phyloP scores from a whole-genome alignment of 2,888 invertebrate species.

The Drosophila atroscutellata region DNA sequence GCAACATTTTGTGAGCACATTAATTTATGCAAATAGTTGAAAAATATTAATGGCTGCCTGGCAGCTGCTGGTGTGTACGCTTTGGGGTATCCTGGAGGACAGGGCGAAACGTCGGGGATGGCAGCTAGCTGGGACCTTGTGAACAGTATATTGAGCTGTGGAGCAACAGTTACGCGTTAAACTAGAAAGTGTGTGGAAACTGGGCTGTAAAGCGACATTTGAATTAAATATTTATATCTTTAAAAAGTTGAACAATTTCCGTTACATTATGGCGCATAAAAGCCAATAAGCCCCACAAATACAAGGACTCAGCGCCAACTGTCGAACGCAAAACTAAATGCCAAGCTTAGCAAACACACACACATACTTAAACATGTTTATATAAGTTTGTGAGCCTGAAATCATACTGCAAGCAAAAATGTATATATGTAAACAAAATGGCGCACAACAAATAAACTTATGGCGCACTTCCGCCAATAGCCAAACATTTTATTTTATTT shows the following conservation, averaged over 20 bases:
- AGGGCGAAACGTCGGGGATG: background rate
- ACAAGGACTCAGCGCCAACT: constrained; percentile 38
- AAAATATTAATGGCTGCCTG: constrained; percentile 74
- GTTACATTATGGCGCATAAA: constrained; percentile 74
- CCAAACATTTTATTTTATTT: constrained; percentile 78
- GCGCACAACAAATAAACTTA: constrained; percentile 76
- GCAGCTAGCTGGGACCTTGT: background rate
- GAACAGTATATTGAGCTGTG: constrained; percentile 47
- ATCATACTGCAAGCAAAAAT: constrained; percentile 44
- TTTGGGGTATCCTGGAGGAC: background rate
- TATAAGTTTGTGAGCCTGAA: constrained; percentile 19
- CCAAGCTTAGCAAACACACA: constrained; percentile 8
- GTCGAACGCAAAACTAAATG: constrained; percentile 48
- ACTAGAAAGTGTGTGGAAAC: background rate
- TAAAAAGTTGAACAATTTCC: constrained; percentile 76
- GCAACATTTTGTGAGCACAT: constrained; percentile 75
- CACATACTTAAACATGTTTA: background rate
- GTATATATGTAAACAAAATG: constrained; percentile 61
- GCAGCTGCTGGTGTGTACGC: constrained; percentile 53
- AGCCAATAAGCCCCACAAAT: constrained; percentile 66
- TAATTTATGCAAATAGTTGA: constrained; percentile 80
- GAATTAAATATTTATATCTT: constrained; percentile 75
- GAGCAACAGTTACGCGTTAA: constrained; percentile 36
- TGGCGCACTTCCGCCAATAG: constrained; percentile 78
- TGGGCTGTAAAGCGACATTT: constrained; percentile 44